phyloP scores from a whole-genome alignment of 2,113 vertebrate species.

The Tauraco erythrolophus region DNA sequence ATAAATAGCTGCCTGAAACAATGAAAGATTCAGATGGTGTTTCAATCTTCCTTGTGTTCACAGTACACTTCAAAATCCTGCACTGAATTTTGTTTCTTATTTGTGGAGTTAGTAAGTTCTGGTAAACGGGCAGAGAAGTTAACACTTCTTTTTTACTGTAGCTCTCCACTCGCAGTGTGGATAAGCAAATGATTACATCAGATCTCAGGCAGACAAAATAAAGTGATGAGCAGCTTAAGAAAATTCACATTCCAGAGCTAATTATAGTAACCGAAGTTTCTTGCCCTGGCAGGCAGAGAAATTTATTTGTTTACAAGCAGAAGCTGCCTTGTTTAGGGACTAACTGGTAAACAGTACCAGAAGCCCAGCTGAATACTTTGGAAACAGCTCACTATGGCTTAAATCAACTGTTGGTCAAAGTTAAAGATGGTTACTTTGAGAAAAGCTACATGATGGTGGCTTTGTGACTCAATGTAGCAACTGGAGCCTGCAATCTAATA shows the following conservation, averaged over 20 bases:
- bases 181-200: neutral
- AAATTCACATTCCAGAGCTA: slow-evolving; percentile 30
- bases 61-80: neutral
- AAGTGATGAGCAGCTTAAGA: neutral
- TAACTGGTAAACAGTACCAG: neutral
- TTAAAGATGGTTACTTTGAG: neutral
- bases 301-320: neutral
- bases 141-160: neutral
- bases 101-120: neutral
- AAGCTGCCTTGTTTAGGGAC: neutral
- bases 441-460: neutral
- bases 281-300: slow-evolving; percentile 25
- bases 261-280: neutral
- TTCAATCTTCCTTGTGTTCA: neutral
- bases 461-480: neutral
- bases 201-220: neutral
- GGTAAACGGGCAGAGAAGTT: neutral
- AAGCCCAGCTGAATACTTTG: neutral
- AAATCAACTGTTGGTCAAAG: neutral
- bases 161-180: neutral
- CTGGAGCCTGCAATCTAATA: neutral
- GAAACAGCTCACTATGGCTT: neutral
- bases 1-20: neutral
- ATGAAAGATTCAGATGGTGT: neutral
- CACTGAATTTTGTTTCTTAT: neutral